Base-by-base conservation (phyloP, 2,113 vertebrate species). In the Miniopterus natalensis region DNA sequence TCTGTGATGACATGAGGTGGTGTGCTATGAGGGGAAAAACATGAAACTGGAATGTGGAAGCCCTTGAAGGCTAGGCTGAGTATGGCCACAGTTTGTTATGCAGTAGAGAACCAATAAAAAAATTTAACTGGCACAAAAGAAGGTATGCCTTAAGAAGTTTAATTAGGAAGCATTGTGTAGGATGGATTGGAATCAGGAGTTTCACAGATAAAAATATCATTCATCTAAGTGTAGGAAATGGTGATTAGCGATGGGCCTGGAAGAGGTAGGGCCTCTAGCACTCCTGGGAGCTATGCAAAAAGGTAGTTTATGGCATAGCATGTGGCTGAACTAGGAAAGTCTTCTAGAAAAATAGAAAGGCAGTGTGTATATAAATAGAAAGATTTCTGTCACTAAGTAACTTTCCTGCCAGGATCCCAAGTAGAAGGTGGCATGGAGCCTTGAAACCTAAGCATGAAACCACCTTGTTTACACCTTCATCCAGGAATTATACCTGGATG, bases 311-410 rank as follows among this genome's bases (percentile, higher is more conserved):
- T 42, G 29, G 11, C 40, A 75, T 74, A 36, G 5, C 17, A 51
- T 25, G 14, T 57, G 15, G 2, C 51, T 88, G 53, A 90, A 75
- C 77, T 27, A 93, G 31, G 21, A 90, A 84, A 61, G 8, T 5
- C 25, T n/a, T 95, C 51, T 77, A 91, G 51, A 55, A 23, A 79
- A 79, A 77, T 11, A 57, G 45, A 47, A 85, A 91, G 74, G 49
- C 10, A 49, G 6, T 84, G 15, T 21, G 29, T 85, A 1, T 25
- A 59, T 79, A 84, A 87, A 84, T n/a, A 80, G n/a, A 92, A 96
- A 89, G 29, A 45, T 57, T 31, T 89, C 1, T 95, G 14, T 85
- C 40, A 84, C 70, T 96, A 87, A 92, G 45, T 70, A 79, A 53
- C 27, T 80, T 90, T 80, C 73, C 21, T 49, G 17, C 12, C n/a